Conservation (phyloP, 53 echinoderm and acorn worm species). For the Crossaster papposus region DNA sequence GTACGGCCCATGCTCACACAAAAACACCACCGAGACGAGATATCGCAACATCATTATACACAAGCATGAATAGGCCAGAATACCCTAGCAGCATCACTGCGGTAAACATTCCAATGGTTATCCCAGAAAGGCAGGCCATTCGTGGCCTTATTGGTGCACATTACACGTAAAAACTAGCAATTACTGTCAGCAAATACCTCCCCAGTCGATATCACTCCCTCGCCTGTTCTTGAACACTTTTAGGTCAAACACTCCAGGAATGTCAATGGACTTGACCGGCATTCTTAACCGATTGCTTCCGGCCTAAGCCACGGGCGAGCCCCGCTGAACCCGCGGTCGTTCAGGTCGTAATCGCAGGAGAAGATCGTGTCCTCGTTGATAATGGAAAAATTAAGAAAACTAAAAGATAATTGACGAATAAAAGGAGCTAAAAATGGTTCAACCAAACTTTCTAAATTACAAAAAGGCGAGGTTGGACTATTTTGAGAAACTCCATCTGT, state of each 20-base stretch:
- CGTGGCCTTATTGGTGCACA: background rate
- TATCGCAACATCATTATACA: too few relatives aligned
- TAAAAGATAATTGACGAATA: background rate
- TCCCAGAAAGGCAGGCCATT: background rate
- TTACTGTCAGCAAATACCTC: background rate
- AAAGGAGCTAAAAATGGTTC: background rate
- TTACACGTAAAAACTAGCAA: background rate
- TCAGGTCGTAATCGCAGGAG: background rate
- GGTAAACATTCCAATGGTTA: too few relatives aligned
- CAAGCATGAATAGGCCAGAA: too few relatives aligned
- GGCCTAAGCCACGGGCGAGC: background rate
- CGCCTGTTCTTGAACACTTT: background rate
- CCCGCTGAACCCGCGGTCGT: background rate
- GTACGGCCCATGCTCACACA: too few relatives aligned
- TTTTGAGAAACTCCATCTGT: background rate
- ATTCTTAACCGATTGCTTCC: conserved; percentile 16
- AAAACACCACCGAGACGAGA: too few relatives aligned
- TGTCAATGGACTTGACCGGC: background rate
- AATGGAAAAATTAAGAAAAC: background rate
- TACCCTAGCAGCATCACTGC: too few relatives aligned
- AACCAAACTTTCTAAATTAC: background rate
- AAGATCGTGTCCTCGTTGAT: background rate
- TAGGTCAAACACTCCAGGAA: background rate
- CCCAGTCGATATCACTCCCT: background rate
- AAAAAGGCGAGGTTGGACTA: background rate